Base-by-base conservation (phyloP, 2,888 invertebrate species). In the Diabrotica balteata region DNA sequence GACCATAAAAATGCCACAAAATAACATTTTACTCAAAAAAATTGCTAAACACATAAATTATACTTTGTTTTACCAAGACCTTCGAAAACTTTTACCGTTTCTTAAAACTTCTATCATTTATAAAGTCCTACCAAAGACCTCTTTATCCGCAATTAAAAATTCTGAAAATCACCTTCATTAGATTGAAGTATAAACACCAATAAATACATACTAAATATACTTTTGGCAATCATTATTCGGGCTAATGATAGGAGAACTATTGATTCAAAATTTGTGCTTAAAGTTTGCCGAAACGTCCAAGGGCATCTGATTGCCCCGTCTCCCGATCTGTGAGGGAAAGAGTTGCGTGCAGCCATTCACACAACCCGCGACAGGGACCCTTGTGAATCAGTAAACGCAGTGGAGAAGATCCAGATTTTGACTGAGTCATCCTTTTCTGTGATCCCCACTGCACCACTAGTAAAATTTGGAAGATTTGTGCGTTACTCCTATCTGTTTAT, bases 331-430 rank as follows among this genome's bases (percentile, higher is more conserved):
- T 44, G 78, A 8, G 66, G 76, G 83, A 81, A 71, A 79, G 85
- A 87, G 85, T 87, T 86, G 85, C 83, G 87, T 87, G 88, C 88
- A 88, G 88, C 88, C 88, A 88, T 88, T 88, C 88, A 88, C 86
- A 82, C 85, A 87, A 85, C 85, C 86, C 83, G 76, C 74, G 73
- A 83, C 82, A 84, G 85, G 82, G 86, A 84, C 83, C 83, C 84
- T 81, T 78, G 66, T 8, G 70, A 73, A 69, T 17, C 17, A 57
- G 55, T 11, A n/a, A 11, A 77, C 78, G 45, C 5, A 57, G 22
- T 42, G 8, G 42, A 7, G 10, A 47, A 47, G 47, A 47, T 9
- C 10, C 47, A 32, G 32, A 32, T 32, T 5, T 32, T 32, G 32
- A 32, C 32, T 5, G 32, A 32, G 32, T 32, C 32, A 32, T 32